Evolutionary conservation across 1,140 invertebrate species (phyloP).

Genomic region (Oedothorax gibbosus): DNA sequence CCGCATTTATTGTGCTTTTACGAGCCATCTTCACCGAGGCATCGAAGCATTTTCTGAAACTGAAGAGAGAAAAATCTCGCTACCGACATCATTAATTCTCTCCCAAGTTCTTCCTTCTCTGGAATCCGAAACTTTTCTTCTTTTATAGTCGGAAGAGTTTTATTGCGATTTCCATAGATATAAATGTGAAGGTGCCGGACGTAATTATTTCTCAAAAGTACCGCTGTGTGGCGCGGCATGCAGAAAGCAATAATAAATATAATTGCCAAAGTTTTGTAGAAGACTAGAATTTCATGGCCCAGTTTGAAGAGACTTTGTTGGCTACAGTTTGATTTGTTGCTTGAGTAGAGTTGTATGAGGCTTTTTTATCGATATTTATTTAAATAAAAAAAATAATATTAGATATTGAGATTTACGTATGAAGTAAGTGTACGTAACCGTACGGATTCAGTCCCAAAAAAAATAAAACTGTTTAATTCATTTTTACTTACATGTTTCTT

Average conservation of each 20-base stretch:
- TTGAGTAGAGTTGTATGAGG: too few species aligned
- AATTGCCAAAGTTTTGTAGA: constrained; percentile 7
- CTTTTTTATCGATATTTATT: too few species aligned
- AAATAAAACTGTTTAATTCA: too few species aligned
- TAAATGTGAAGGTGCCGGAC: constrained; percentile 26
- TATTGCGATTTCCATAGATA: constrained; percentile 13
- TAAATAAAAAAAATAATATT: too few species aligned
- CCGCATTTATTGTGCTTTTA: constrained; percentile 37
- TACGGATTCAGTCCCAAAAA: too few species aligned
- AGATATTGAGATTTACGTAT: too few species aligned
- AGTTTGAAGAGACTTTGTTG: neutral
- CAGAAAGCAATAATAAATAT: constrained; percentile 35
- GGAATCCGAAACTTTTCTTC: constrained; percentile 5
- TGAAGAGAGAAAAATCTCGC: constrained; percentile 21
- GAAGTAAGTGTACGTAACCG: too few species aligned
- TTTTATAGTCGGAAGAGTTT: constrained; percentile 5
- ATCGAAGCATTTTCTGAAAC: constrained; percentile 15
- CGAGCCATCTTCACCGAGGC: constrained; percentile 38
- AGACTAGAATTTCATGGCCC: constrained; percentile 18
- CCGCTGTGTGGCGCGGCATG: neutral
- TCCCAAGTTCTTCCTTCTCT: neutral
- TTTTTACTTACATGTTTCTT: too few species aligned
- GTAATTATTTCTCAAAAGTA: constrained; percentile 28
- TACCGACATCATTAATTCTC: constrained; percentile 42
- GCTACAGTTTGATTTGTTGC: too few species aligned